Evolutionary conservation across 2,888 invertebrate genomes (phyloP).

Genomic region (Pachymerium ferrugineum): DNA sequence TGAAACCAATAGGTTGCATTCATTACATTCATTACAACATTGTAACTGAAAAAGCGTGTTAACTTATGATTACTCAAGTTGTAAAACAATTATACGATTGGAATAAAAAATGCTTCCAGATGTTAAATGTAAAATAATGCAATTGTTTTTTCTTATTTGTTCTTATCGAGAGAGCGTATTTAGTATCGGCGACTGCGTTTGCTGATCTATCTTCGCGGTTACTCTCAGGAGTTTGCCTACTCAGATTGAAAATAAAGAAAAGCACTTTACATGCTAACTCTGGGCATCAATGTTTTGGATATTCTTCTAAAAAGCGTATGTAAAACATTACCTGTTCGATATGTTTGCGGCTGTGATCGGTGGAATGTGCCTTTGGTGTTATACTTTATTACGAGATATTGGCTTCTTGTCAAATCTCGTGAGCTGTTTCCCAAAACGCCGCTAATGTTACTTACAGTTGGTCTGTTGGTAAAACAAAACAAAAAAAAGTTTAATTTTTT

Average conservation of each 20-base stretch:
- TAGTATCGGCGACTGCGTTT: background rate
- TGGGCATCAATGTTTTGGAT: background rate
- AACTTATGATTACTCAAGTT: background rate
- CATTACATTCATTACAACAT: too few relatives aligned
- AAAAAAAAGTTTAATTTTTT: too few relatives aligned
- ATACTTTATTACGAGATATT: constrained; percentile 27
- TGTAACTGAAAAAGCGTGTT: background rate
- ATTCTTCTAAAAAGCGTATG: background rate
- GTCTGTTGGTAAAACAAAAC: constrained; percentile 5
- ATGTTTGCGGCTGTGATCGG: background rate
- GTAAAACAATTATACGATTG: too few relatives aligned
- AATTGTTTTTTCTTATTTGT: too few relatives aligned
- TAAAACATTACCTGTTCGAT: background rate
- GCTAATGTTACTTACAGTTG: background rate
- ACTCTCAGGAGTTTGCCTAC: background rate
- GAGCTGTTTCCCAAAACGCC: background rate
- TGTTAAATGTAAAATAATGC: too few relatives aligned
- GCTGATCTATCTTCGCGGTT: background rate
- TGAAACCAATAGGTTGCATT: too few relatives aligned
- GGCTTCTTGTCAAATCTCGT: background rate
- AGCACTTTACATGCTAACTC: too few relatives aligned
- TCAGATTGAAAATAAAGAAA: too few relatives aligned
- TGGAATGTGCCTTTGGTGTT: background rate
- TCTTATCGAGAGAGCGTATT: constrained; percentile 6
- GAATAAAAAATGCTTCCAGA: too few relatives aligned